phyloP scores from a whole-genome alignment of 1,140 invertebrate genomes.

The Drosophila virilis region DNA sequence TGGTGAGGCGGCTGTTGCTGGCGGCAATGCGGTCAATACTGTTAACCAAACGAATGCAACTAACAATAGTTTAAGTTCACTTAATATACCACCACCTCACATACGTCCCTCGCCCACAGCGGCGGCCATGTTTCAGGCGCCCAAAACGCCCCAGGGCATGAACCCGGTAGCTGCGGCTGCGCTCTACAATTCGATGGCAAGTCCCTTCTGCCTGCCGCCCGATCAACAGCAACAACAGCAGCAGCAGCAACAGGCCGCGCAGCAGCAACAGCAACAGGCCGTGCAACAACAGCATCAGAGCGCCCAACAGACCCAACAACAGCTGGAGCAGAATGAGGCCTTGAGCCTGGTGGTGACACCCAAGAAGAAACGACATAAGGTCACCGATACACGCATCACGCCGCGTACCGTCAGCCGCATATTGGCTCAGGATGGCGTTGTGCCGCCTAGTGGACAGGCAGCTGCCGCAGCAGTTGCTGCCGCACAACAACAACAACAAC shows the following conservation, averaged over 20 bases:
- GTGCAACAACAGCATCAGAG: slow-evolving; percentile 85
- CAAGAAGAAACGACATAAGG: slow-evolving; percentile 98
- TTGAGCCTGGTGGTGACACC: slow-evolving; percentile 96
- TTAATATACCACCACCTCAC: slow-evolving; percentile 88
- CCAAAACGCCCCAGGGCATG: slow-evolving; percentile 89
- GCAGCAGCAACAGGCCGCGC: slow-evolving; percentile 56
- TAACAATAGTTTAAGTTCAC: slow-evolving; percentile 83
- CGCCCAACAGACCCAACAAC: slow-evolving; percentile 83
- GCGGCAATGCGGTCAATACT: slow-evolving; percentile 58
- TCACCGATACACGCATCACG: slow-evolving; percentile 97
- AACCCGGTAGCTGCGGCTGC: slow-evolving; percentile 87
- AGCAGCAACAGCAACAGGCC: slow-evolving; percentile 72
- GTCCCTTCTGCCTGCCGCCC: slow-evolving; percentile 88
- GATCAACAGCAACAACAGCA: slow-evolving; percentile 69
- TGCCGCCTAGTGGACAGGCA: slow-evolving; percentile 85
- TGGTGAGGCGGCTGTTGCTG: slow-evolving; percentile 38
- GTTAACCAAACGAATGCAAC: slow-evolving; percentile 62
- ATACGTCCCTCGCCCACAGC: slow-evolving; percentile 88
- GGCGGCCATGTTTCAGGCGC: slow-evolving; percentile 92
- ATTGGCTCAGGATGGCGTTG: slow-evolving; percentile 91
- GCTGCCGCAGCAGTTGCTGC: slow-evolving; percentile 46
- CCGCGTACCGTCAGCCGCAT: slow-evolving; percentile 95
- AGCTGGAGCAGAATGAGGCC: slow-evolving; percentile 94
- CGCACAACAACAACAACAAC: slow-evolving; percentile 52
- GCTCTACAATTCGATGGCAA: slow-evolving; percentile 86